Evolutionary conservation across 2,113 vertebrate species (phyloP), one percentile per base, ranked within the genome.

Genomic region (Daboia siamensis): DNA sequence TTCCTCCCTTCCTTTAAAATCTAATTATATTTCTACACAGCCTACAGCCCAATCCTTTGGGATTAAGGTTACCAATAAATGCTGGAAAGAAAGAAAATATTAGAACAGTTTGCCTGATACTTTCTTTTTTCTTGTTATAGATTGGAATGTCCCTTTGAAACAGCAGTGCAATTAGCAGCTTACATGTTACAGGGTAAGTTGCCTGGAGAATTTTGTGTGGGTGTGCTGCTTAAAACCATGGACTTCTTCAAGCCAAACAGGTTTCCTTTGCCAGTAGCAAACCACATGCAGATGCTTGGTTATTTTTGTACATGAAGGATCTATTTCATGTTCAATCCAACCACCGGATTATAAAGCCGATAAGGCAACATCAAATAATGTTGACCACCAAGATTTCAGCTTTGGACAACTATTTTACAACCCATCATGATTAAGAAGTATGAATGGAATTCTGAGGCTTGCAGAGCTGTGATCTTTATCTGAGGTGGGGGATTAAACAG

Each of bases 111-210:
- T 95, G 24, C 87, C 57, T 95, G 4, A 91, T 5, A 23, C 10
- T 23, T 15, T 85, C n/a, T 21, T 48, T 96, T 90, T 90, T 96
- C 93, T 91, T 93, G 0, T 86, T 95, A 92, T 95, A 99, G 99
- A 93, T 96, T 99, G 94, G 99, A 99, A 91, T 99, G 99, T 96
- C 98, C 99, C 0, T 99, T 99, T 96, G 99, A 99, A 57, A 99
- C 98, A 6, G 98, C 98, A 0, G 98, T 99, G 96, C 98, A 99
- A 93, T 87, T 99, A 97, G 98, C 98, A 59, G 98, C 98, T 93
- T 99, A 99, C 91, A 98, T 98, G 11, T 96, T 99, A 92, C 99
- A 99, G 96, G 99, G 99, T 99, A 97, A 98, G 98, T 85, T 87
- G 90, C 52, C 29, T 0, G 44, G 0, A 55, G 89, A 44, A 64